phyloP scores from a whole-genome alignment of 2,797 vertebrate species.

The Poeciliopsis infans region DNA sequence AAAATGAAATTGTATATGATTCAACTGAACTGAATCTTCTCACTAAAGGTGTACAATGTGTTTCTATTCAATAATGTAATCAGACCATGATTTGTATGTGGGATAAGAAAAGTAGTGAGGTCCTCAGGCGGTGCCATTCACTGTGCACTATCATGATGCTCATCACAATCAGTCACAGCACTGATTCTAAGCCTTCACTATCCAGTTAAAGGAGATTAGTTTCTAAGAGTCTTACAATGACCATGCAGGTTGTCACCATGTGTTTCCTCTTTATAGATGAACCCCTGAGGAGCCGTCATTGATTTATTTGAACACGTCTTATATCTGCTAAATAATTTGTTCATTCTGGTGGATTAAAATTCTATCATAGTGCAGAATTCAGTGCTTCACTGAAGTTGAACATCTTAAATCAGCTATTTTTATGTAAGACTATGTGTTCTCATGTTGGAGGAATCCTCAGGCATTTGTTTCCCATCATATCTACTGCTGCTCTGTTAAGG shows the following conservation, averaged over 20 bases:
- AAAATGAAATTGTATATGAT: background rate
- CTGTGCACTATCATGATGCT: constrained; percentile 41
- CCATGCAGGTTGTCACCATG: constrained; percentile 54
- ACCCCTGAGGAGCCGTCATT: constrained; percentile 7
- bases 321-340: background rate
- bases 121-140: constrained; percentile 39
- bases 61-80: background rate
- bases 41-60: background rate
- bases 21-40: background rate
- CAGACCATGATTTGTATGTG: background rate
- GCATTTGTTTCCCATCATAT: background rate
- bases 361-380: background rate
- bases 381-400: background rate
- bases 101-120: background rate
- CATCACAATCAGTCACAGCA: constrained; percentile 59
- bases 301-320: background rate
- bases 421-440: background rate
- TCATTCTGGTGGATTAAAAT: background rate
- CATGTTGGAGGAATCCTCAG: background rate
- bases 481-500: background rate
- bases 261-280: constrained; percentile 50
- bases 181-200: constrained; percentile 59
- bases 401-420: background rate
- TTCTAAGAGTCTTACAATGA: constrained; percentile 77
- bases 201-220: constrained; percentile 79